Percentiles rank a stretch among this genome's conserved stretches.
These are phyloP conservation scores for Pachliopta kotzebuea DNA, from an alignment of 2,888 invertebrate genomes.

Conservation along the genomic window DNA sequence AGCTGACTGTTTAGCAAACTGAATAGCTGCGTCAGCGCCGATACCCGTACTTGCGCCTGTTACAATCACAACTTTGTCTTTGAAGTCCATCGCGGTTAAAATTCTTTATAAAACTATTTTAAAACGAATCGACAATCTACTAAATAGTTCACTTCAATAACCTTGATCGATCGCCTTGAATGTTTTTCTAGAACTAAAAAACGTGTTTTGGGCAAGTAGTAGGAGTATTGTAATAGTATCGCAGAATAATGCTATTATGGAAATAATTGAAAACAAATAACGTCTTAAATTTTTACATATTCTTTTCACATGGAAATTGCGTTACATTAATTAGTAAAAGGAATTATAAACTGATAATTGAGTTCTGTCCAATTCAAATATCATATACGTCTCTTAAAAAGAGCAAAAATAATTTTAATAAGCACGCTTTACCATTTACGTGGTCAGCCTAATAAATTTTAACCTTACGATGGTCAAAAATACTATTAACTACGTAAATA, in stretches of 20 bases:
- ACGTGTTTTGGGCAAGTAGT: background rate
- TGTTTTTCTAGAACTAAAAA: background rate
- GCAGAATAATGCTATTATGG: background rate
- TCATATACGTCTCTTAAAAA: too few species aligned
- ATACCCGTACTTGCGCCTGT: conserved; percentile 89
- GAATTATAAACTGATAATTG: too few species aligned
- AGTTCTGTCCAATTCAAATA: too few species aligned
- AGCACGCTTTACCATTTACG: too few species aligned
- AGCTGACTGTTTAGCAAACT: conserved; percentile 84
- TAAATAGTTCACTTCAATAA: background rate
- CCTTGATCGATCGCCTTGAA: background rate
- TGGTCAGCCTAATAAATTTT: background rate
- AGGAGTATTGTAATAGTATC: background rate
- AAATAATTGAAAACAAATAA: background rate
- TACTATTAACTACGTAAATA: background rate
- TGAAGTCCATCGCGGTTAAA: conserved; percentile 73
- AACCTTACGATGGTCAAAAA: background rate
- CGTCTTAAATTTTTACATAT: too few species aligned
- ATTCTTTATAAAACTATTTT: conserved; percentile 25
- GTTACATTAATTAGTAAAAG: too few species aligned
- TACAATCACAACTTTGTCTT: conserved; percentile 81
- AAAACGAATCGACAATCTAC: background rate
- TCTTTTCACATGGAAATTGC: too few species aligned
- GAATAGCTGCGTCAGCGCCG: conserved; percentile 84
- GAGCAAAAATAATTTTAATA: too few species aligned